Evolutionary conservation across 2,113 vertebrate species (phyloP).

Genomic region (Brachypodius melanocephalos): DNA sequence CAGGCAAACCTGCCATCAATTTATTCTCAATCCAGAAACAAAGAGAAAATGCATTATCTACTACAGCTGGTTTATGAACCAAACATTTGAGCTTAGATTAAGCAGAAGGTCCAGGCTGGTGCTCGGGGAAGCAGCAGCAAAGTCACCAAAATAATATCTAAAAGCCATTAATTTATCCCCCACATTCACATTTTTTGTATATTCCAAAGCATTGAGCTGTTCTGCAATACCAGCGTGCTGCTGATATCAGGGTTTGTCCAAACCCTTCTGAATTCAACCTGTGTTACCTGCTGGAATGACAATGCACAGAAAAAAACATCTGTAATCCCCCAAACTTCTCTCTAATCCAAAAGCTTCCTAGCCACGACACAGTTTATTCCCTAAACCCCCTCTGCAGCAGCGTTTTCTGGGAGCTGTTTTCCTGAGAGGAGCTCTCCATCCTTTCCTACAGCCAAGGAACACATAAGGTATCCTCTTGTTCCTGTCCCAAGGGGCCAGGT

Average conservation of each 20-base stretch:
- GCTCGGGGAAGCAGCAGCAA: background rate
- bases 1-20: background rate
- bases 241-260: rapidly evolving
- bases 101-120: background rate
- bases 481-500: background rate
- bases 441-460: background rate
- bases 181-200: no score
- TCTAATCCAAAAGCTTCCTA: background rate
- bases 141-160: background rate
- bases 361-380: background rate
- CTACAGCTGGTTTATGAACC: background rate
- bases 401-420: background rate
- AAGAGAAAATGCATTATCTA: background rate
- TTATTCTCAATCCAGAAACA: background rate
- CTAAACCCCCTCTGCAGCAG: background rate
- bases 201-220: background rate
- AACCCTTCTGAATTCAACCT: background rate
- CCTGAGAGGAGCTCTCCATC: background rate
- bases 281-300: background rate
- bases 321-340: background rate
- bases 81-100: background rate
- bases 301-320: background rate
- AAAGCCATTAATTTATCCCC: background rate
- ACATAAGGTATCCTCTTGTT: background rate
- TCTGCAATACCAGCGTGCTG: background rate